These are phyloP conservation scores for Temnothorax rugatulus DNA, from an alignment of 2,888 invertebrate species.

Conservation along the genomic window DNA sequence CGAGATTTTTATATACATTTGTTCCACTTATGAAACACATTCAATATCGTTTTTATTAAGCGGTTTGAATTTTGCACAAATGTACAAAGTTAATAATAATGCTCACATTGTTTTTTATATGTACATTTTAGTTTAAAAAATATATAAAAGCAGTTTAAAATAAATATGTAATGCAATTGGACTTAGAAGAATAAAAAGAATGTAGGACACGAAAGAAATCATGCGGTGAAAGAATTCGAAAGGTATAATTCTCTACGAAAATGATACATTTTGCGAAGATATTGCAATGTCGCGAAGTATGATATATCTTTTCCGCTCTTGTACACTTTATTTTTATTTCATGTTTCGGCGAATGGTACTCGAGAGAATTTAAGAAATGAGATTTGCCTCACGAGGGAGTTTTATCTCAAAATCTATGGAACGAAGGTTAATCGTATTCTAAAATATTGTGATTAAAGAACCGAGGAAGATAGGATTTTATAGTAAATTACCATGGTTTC, in stretches of 20 bases:
- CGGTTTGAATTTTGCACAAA: not conserved
- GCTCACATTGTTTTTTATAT: not conserved
- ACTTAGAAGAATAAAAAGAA: not conserved
- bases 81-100: not conserved
- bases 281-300: not conserved
- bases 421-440: not conserved
- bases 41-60: not conserved
- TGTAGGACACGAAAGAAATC: not conserved
- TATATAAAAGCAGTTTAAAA: not conserved
- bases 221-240: not conserved
- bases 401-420: slow-evolving; percentile 5
- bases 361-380: slow-evolving; percentile 34
- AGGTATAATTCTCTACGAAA: not conserved
- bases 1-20: not conserved
- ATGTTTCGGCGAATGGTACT: not conserved
- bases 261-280: slow-evolving; percentile 12
- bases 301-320: slow-evolving; percentile 14
- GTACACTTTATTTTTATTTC: slow-evolving; percentile 21
- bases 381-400: not conserved
- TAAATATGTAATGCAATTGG: not conserved
- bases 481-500: slow-evolving; percentile 36
- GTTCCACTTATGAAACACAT: not conserved
- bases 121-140: slow-evolving; percentile 6
- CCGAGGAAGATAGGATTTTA: slow-evolving; percentile 27
- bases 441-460: slow-evolving; percentile 25